phyloP scores from a whole-genome alignment of 2,797 vertebrate genomes.

The Netta rufina region DNA sequence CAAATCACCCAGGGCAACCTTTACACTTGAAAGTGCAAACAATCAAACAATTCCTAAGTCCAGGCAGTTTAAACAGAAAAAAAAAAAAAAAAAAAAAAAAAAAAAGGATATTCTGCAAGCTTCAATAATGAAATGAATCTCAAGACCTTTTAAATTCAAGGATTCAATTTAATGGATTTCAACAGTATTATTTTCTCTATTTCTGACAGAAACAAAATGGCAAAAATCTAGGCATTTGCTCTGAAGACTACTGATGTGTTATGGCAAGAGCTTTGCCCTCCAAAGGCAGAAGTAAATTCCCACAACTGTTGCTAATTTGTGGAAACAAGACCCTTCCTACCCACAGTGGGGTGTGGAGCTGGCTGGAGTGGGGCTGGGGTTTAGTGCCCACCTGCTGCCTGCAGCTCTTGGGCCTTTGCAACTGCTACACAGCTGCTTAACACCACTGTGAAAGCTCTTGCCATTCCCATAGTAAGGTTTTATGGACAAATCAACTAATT shows the following conservation, averaged over 20 bases:
- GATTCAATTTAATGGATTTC: not conserved
- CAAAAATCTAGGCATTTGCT: not conserved
- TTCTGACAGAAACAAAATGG: not conserved
- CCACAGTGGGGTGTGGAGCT: not conserved
- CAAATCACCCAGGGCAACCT: not conserved
- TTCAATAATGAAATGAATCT: conserved; percentile 5
- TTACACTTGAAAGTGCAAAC: conserved; percentile 28
- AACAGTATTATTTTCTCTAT: not conserved
- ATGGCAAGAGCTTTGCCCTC: not conserved
- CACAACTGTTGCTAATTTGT: not conserved
- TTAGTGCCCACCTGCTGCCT: not conserved
- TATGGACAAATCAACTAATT: not conserved
- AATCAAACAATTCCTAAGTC: conserved; percentile 5
- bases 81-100: too few species aligned
- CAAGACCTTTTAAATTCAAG: not conserved
- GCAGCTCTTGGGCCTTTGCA: not conserved
- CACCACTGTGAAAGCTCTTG: not conserved
- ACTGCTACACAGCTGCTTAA: not conserved
- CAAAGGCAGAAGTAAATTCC: not conserved
- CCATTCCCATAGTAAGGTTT: not conserved
- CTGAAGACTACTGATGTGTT: not conserved
- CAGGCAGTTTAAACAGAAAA: not conserved
- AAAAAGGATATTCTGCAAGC: not conserved
- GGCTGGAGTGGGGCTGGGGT: not conserved
- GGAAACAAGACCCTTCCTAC: not conserved